Evolutionary conservation across 2,888 invertebrate species (phyloP), one percentile per base, ranked within the genome.

Genomic region (Agonopterix alstromeriana): DNA sequence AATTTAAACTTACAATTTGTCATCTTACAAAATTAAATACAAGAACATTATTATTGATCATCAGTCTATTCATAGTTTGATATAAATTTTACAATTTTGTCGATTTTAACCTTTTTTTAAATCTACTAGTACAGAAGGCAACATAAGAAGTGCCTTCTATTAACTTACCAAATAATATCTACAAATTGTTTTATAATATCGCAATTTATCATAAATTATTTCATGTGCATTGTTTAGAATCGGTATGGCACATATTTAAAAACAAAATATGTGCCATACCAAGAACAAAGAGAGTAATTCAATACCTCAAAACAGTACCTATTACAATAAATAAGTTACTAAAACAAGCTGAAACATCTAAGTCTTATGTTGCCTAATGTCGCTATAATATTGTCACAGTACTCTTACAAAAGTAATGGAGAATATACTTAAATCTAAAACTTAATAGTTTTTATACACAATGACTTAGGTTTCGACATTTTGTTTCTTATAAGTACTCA

Each of bases 381-480:
- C 77, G 54, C 56, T 54, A 68, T 10, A 62, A 81, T 83, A 83
- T 84, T 81, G 85, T 86, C 86, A 72, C 75, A 77, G 75, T 79
- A 83, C 79, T 77, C 82, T 82, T 83, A 84, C 71, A 68, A 65
- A 73, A 82, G 77, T 82, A 84, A 84, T 82, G 87, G 87, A 85
- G 86, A 82, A 84, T 82, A 84, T 82, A 73, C 85, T 85, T 85
- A 86, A 58, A 69, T 55, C 83, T 85, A 84, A 73, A 82, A 84
- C 86, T 84, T 85, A 87, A 74, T 77, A 77, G 67, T 75, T 75
- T 78, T 84, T 87, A 86, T 88, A 88, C 86, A 88, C 84, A 87
- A 88, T 88, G 88, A 88, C 88, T 88, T 88, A 88, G 88, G 85
- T 81, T 88, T 86, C 87, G 86, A 88, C 87, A 83, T 80, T 84